Evolutionary conservation across 2,888 invertebrate genomes (phyloP).

Genomic region (Exephanes ischioxanthus): DNA sequence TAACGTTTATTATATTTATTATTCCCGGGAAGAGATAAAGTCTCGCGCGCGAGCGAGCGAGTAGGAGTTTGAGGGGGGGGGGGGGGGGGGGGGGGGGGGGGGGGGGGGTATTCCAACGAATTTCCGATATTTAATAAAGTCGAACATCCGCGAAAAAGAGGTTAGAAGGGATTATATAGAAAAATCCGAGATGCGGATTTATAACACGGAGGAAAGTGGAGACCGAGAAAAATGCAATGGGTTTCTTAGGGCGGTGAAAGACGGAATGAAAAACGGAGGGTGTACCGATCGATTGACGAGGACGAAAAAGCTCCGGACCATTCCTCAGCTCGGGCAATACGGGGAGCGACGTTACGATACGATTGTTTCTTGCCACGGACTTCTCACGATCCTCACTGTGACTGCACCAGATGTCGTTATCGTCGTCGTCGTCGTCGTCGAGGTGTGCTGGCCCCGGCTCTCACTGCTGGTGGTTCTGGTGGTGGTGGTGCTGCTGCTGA

Average conservation of each 20-base stretch:
- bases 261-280: slow-evolving; percentile 9
- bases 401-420: slow-evolving; percentile 57
- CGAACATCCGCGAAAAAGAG: slow-evolving; percentile 4
- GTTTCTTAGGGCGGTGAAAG: not conserved
- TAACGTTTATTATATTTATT: slow-evolving; percentile 15
- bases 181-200: slow-evolving; percentile 3
- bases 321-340: slow-evolving; percentile 24
- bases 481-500: slow-evolving; percentile 71
- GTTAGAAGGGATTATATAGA: not conserved
- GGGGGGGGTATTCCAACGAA: slow-evolving; percentile 16
- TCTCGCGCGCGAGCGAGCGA: not conserved
- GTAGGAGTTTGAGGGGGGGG: too few relatives aligned
- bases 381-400: slow-evolving; percentile 37
- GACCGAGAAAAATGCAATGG: slow-evolving; percentile 16
- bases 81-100: not conserved
- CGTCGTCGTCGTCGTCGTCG: slow-evolving; percentile 46
- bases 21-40: not conserved
- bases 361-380: slow-evolving; percentile 54
- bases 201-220: not conserved
- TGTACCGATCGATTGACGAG: slow-evolving; percentile 42
- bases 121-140: slow-evolving; percentile 48
- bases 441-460: slow-evolving; percentile 69
- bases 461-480: slow-evolving; percentile 5
- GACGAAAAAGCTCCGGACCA: slow-evolving; percentile 41
- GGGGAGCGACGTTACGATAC: slow-evolving; percentile 31